phyloP scores from a whole-genome alignment of 1,140 invertebrate species.

The Hypothenemus hampei region DNA sequence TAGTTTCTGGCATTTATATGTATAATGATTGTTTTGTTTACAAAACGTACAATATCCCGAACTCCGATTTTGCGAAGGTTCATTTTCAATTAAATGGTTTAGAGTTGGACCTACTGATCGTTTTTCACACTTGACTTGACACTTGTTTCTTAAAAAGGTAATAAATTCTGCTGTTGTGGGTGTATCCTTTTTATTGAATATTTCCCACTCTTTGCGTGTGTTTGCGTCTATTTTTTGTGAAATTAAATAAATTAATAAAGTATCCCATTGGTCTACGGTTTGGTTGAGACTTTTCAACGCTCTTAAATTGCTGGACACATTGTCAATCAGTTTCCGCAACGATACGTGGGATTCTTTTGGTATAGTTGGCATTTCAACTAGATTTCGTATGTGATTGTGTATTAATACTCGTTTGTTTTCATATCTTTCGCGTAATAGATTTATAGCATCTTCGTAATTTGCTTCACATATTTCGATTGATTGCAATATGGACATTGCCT shows the following conservation, averaged over 20 bases:
- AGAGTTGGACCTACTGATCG: neutral
- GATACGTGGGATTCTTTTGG: constrained; percentile 24
- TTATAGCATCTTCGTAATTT: constrained; percentile 35
- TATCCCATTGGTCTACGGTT: constrained; percentile 36
- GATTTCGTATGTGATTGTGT: constrained; percentile 22
- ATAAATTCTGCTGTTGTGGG: constrained; percentile 15
- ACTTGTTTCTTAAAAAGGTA: constrained; percentile 17
- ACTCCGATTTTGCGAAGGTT: neutral
- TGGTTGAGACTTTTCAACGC: constrained; percentile 30
- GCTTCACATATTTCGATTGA: constrained; percentile 28
- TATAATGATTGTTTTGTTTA: constrained; percentile 12
- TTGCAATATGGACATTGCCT: constrained; percentile 28
- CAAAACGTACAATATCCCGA: constrained; percentile 12
- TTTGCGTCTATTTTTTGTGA: constrained; percentile 13
- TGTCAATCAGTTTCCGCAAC: constrained; percentile 28
- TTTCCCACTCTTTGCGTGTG: constrained; percentile 19
- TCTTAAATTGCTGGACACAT: constrained; percentile 20
- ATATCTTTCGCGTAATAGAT: constrained; percentile 31
- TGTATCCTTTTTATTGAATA: constrained; percentile 6
- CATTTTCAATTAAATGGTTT: neutral
- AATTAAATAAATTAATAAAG: constrained; percentile 28
- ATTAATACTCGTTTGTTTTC: constrained; percentile 34
- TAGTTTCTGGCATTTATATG: constrained; percentile 13
- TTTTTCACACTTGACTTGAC: constrained; percentile 16
- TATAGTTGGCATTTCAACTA: constrained; percentile 27